Conservation (phyloP, 2,797 vertebrate genomes). For the Chloroceryle amazona region DNA sequence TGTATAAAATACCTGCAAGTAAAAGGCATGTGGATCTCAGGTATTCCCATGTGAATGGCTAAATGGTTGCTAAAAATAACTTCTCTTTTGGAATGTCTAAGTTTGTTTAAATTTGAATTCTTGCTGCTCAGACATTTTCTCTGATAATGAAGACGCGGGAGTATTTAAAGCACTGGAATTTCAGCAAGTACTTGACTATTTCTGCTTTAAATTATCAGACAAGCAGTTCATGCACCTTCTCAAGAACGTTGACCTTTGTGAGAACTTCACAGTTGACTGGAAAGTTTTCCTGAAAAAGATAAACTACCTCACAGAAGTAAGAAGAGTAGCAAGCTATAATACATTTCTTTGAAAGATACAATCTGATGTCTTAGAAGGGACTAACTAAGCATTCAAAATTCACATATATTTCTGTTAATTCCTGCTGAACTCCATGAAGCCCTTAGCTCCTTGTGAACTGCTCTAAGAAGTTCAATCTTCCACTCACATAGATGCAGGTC, state of each 20-base stretch:
- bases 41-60: background rate
- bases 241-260: conserved; percentile 65
- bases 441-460: background rate
- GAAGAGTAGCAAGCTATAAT: background rate
- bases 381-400: background rate
- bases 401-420: background rate
- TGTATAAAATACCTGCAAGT: background rate
- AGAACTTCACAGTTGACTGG: conserved; percentile 68
- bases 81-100: background rate
- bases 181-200: conserved; percentile 72
- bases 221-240: conserved; percentile 77
- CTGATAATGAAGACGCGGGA: conserved; percentile 72
- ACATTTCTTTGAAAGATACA: background rate
- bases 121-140: conserved; percentile 72
- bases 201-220: conserved; percentile 76
- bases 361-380: background rate
- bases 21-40: background rate
- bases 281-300: conserved; percentile 76
- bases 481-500: background rate
- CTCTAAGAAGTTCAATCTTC: background rate
- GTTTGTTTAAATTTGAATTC: background rate
- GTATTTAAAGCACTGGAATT: conserved; percentile 73
- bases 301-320: conserved; percentile 66
- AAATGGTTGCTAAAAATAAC: background rate
- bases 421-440: background rate